Conservation (phyloP, 1,140 invertebrate species). For the Tetramorium alpestre region DNA sequence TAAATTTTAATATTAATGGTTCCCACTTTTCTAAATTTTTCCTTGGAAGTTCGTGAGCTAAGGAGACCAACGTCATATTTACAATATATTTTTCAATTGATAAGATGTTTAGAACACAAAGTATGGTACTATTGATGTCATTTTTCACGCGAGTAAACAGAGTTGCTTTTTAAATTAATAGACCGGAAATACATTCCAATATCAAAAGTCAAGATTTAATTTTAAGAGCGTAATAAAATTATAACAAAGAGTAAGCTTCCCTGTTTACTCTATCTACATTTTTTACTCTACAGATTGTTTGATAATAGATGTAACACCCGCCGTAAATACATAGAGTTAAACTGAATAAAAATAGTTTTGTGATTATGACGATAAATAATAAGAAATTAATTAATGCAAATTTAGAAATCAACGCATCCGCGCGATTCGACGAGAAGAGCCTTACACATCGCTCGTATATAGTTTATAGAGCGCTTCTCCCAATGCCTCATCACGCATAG, state of each 20-base stretch:
- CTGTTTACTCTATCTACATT: neutral
- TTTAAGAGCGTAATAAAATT: neutral
- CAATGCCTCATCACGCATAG: too few species aligned
- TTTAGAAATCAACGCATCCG: too few species aligned
- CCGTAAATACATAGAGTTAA: too few species aligned
- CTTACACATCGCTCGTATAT: too few species aligned
- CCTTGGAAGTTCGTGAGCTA: neutral
- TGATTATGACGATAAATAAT: too few species aligned
- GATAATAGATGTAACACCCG: too few species aligned
- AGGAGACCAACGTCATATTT: neutral
- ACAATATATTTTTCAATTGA: slow-evolving; percentile 26
- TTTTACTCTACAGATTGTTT: neutral
- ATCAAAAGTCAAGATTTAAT: neutral
- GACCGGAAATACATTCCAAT: neutral
- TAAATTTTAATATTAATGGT: neutral
- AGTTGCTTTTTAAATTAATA: neutral
- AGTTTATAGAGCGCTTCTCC: too few species aligned
- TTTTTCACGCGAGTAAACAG: slow-evolving; percentile 3
- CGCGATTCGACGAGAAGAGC: too few species aligned
- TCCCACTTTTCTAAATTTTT: neutral
- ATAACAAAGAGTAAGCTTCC: neutral
- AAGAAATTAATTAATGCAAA: too few species aligned
- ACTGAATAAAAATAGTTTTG: too few species aligned
- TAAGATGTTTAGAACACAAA: slow-evolving; percentile 14
- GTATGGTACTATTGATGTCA: neutral